Base-by-base conservation (phyloP, 2,888 invertebrate genomes). In the Chrysina gloriosa region DNA sequence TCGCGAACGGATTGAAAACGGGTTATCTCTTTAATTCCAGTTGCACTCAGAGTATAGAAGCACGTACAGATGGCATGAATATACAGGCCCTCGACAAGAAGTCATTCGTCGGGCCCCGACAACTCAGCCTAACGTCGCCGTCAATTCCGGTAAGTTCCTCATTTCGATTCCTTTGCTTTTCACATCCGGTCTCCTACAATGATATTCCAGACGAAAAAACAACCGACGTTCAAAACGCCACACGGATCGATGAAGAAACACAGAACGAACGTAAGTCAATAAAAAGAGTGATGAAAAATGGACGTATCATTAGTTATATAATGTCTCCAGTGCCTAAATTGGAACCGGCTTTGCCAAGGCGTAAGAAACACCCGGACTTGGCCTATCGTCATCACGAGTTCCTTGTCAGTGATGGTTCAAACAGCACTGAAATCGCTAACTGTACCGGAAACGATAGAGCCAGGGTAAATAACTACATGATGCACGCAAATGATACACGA, bases 1-100 rank as follows among this genome's bases (percentile, higher is more conserved):
- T 9, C 31, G 16, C n/a, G n/a, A n/a, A n/a, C n/a, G n/a, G n/a
- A n/a, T n/a, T 39, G 11, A n/a, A 21, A 25, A 7, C 11, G 19
- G 5, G 11, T 5, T 23, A 36, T 36, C 36, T 56, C 36, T 56
- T 56, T 14, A 21, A 34, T 56, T 86, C 74, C 89, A 95, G 94
- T 91, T 94, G 88, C 95, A 95, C 87, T 95, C 95, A 84, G 95
- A 95, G 85, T 95, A 95, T 86, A 89, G 94, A 88, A 95, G 95
- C 89, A 95, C 95, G 79, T 95, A 95, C 89, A 90, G 93, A 90
- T 95, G 95, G 95, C 95, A 95, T 89, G 94, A 95, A 85, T 92
- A 92, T 87, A 93, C 93, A 79, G 91, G 91, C 72, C 90, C 92
- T 72, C 87, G 89, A 83, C 92, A 89, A 83, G 89, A 85, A 85